A percentile compares a stretch with the other conserved stretches of the same genome.
Evolutionary conservation across 2,888 invertebrate species (phyloP).

Genomic region (Ochropacha duplaris): DNA sequence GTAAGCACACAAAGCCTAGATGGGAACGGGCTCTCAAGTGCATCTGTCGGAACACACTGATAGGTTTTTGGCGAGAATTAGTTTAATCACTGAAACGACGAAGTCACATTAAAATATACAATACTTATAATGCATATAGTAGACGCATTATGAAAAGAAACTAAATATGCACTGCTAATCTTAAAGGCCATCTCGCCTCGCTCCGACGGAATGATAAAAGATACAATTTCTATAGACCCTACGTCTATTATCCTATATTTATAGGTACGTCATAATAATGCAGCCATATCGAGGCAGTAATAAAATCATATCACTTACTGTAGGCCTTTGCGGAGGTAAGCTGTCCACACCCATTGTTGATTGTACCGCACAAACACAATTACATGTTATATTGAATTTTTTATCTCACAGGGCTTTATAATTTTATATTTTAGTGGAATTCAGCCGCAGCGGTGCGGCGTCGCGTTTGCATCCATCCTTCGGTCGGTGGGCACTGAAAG

Average conservation of each 20-base stretch:
- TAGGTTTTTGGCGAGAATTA: no score
- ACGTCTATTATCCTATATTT: not conserved
- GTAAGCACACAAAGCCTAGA: no score
- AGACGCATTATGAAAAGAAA: no score
- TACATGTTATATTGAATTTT: slow-evolving; percentile 37
- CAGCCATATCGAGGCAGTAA: not conserved
- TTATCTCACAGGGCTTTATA: slow-evolving; percentile 27
- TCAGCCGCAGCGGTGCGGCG: slow-evolving; percentile 45
- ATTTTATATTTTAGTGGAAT: slow-evolving; percentile 23
- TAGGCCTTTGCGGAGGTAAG: slow-evolving; percentile 50
- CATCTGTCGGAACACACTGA: no score
- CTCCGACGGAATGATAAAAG: not conserved
- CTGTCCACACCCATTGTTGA: slow-evolving; percentile 76
- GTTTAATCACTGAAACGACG: no score
- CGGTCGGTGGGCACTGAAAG: slow-evolving; percentile 38
- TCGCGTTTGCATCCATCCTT: slow-evolving; percentile 54
- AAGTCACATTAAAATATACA: no score
- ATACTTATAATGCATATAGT: no score
- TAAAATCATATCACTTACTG: slow-evolving; percentile 46
- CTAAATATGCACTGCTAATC: no score
- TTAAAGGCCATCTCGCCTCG: not conserved
- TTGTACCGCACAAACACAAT: slow-evolving; percentile 31
- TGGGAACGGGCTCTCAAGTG: no score
- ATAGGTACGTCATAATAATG: slow-evolving; percentile 1
- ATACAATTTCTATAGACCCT: not conserved